phyloP scores from a whole-genome alignment of 2,113 vertebrate species.

The Pelodiscus sinensis region DNA sequence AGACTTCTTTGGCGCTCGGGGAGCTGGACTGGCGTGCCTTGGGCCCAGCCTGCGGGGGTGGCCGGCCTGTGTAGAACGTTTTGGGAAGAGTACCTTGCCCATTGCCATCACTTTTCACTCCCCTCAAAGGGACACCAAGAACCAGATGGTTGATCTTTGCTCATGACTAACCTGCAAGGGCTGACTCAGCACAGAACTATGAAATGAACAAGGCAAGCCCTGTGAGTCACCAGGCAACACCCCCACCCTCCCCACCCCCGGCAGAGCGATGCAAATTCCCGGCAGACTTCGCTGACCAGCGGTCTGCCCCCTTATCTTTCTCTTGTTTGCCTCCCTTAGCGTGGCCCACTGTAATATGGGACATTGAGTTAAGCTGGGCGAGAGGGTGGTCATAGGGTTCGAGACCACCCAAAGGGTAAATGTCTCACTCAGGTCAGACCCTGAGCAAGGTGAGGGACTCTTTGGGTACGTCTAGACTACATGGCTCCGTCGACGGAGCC shows the following conservation, averaged over 20 bases:
- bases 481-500: too few species aligned
- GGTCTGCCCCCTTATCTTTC: slow-evolving; percentile 15
- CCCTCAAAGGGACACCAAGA: slow-evolving; percentile 23
- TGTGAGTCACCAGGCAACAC: too few species aligned
- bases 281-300: neutral
- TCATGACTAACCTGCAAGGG: neutral
- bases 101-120: neutral
- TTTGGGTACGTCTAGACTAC: too few species aligned
- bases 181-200: slow-evolving; percentile 2
- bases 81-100: too few species aligned
- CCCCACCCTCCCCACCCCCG: too few species aligned
- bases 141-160: slow-evolving; percentile 10
- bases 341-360: slow-evolving; percentile 33
- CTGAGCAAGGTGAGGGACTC: neutral
- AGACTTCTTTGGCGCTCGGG: too few species aligned
- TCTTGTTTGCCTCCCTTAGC: neutral
- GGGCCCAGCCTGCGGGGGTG: too few species aligned
- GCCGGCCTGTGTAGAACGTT: too few species aligned
- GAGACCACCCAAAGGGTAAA: neutral
- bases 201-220: slow-evolving; percentile 11
- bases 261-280: slow-evolving; percentile 10
- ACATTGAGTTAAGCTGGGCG: neutral
- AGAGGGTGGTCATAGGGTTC: neutral
- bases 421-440: neutral
- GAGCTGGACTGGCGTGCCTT: too few species aligned